Evolutionary conservation across 1,140 invertebrate species (phyloP), one percentile per base, ranked within the genome.

Genomic region (Lordiphosa mommai): DNA sequence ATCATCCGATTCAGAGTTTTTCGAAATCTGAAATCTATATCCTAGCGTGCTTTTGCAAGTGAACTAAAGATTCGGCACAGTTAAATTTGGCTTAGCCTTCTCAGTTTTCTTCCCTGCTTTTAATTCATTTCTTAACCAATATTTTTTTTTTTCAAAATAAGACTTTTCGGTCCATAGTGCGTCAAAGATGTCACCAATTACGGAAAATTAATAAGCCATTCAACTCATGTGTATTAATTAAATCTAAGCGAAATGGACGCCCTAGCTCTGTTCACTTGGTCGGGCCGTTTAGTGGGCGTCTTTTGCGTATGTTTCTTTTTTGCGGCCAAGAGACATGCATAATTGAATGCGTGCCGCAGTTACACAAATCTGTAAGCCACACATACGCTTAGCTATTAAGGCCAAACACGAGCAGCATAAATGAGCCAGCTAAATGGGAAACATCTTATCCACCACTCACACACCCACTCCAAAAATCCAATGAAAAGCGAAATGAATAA

Each of bases 401-500:
- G 27, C 16, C 44, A 56, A 53, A 64, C 77, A 67, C 49, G 60
- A 53, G 52, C 43, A 44, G 61, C 59, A 57, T 59, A 72, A 73
- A 64, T 61, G 59, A 46, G 33, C 29, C 49, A 47, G 36, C 50
- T 60, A 53, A 58, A 52, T 29, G 55, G 47, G 7, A 4, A 50
- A 10, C 17, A 47, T 9, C 57, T 9, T 27, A 16, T 43, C 30
- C 14, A 20, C 6, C 32, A 40, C 34, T 12, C 40, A 38, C 50
- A 38, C 52, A 29, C 38, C 46, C 64, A 27, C 17, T 20, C 52
- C 17, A 27, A 12, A 48, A 33, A 52, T 63, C 51, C 38, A 59
- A 49, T 61, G 63, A 61, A 61, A 65, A 71, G 56, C 72, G 64
- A 52, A 77, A 77, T 85, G 77, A 84, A 84, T 84, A 84, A 74